These are phyloP conservation scores for Sphaeridia pumilis DNA, from an alignment of 2,888 invertebrate species.

Conservation along the genomic window DNA sequence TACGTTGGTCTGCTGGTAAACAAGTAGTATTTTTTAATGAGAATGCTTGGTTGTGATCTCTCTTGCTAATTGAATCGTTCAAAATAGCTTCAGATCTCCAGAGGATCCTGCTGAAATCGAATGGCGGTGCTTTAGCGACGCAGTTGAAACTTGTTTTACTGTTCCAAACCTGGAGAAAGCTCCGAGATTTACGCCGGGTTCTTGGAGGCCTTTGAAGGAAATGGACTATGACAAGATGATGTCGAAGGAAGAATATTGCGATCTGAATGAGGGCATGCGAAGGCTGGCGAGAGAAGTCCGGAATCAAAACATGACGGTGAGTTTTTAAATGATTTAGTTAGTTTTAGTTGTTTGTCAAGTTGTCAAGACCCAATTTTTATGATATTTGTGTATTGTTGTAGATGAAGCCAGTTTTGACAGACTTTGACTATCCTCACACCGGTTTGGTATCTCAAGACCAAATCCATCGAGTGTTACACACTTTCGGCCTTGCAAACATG, in stretches of 20 bases:
- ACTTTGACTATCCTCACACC: slow-evolving; percentile 33
- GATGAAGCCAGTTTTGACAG: slow-evolving; percentile 34
- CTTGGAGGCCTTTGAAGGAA: slow-evolving; percentile 33
- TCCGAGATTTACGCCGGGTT: slow-evolving; percentile 51
- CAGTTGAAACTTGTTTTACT: slow-evolving; percentile 58
- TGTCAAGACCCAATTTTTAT: not conserved
- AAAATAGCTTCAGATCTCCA: slow-evolving; percentile 28
- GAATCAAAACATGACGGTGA: slow-evolving; percentile 26
- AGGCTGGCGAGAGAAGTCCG: slow-evolving; percentile 24
- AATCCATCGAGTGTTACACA: slow-evolving; percentile 34
- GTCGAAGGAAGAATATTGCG: slow-evolving; percentile 22
- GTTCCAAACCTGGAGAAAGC: slow-evolving; percentile 54
- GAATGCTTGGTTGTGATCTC: not conserved
- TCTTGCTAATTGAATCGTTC: not conserved
- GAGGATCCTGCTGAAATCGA: slow-evolving; percentile 33
- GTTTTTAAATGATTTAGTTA: not conserved
- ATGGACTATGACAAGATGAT: slow-evolving; percentile 34
- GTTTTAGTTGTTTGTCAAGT: not conserved
- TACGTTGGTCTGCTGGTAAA: slow-evolving; percentile 59
- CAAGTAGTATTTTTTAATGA: slow-evolving; percentile 22
- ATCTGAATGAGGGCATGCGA: slow-evolving; percentile 27
- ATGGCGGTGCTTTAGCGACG: slow-evolving; percentile 49
- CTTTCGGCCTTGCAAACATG: slow-evolving; percentile 27
- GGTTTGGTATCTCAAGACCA: slow-evolving; percentile 34
- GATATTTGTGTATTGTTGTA: slow-evolving; percentile 3